These are phyloP conservation scores for Apamea crenata DNA, from an alignment of 2,888 invertebrate species.

Conservation along the genomic window DNA sequence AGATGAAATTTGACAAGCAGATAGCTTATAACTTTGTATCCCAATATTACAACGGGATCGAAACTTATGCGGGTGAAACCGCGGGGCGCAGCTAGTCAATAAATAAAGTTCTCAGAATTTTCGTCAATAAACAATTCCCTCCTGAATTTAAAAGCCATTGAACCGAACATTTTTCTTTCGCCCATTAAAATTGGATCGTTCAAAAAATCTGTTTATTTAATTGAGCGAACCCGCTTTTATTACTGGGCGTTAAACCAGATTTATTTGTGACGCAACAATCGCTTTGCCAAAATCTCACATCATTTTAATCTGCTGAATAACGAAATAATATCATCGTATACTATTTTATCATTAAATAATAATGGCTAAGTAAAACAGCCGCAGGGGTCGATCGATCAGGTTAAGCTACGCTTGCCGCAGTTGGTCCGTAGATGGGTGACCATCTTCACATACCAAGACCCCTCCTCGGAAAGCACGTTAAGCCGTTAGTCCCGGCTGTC, in stretches of 20 bases:
- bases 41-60: no score
- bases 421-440: no score
- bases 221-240: slow-evolving; percentile 50
- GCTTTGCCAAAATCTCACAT: slow-evolving; percentile 15
- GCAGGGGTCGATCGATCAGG: no score
- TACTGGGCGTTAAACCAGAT: slow-evolving; percentile 33
- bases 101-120: background rate
- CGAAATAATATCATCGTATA: background rate
- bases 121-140: slow-evolving; percentile 15
- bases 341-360: background rate
- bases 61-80: no score
- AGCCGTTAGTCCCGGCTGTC: no score
- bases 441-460: no score
- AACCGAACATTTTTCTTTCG: slow-evolving; percentile 15
- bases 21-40: no score
- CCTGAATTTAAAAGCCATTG: slow-evolving; percentile 20
- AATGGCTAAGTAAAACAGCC: no score
- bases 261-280: slow-evolving; percentile 16
- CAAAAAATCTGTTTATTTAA: slow-evolving; percentile 55
- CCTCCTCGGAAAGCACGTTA: no score
- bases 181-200: slow-evolving; percentile 41
- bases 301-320: background rate
- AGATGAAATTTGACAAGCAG: no score
- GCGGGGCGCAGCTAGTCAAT: no score
- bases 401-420: no score